phyloP scores from a whole-genome alignment of 1,140 invertebrate species.

The Dryas iulia region DNA sequence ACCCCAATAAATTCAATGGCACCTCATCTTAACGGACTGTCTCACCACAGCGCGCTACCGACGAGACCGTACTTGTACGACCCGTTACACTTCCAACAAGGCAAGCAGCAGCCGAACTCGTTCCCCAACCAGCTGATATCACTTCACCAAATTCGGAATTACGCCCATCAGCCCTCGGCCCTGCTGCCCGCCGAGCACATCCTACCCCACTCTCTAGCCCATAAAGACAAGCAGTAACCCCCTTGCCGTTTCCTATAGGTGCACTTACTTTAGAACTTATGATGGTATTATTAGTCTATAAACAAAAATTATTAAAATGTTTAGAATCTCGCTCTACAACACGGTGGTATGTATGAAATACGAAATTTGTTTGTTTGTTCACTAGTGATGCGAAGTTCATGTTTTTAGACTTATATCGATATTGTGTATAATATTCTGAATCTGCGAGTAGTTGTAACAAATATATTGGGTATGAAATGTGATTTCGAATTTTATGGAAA shows the following conservation, averaged over 20 bases:
- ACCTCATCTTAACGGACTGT: constrained; percentile 86
- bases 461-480: constrained; percentile 66
- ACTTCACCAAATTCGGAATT: constrained; percentile 97
- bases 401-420: constrained; percentile 72
- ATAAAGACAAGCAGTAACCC: constrained; percentile 79
- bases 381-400: constrained; percentile 65
- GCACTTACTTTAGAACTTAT: constrained; percentile 71
- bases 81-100: constrained; percentile 90
- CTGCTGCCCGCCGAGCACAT: constrained; percentile 77
- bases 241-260: constrained; percentile 52
- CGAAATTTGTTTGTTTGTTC: constrained; percentile 53
- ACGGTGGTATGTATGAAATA: constrained; percentile 72
- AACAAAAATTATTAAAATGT: constrained; percentile 70
- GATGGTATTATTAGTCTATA: constrained; percentile 78
- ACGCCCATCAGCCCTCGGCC: constrained; percentile 92
- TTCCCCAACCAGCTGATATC: constrained; percentile 98
- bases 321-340: constrained; percentile 74
- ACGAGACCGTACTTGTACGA: constrained; percentile 95
- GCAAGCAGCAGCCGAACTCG: constrained; percentile 84
- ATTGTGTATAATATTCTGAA: constrained; percentile 72
- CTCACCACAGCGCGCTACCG: constrained; percentile 87
- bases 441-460: constrained; percentile 62
- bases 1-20: constrained; percentile 92
- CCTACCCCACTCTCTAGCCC: constrained; percentile 73
- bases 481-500: constrained; percentile 51